phyloP scores from a whole-genome alignment of 2,113 vertebrate species.

The Monopterus albus region DNA sequence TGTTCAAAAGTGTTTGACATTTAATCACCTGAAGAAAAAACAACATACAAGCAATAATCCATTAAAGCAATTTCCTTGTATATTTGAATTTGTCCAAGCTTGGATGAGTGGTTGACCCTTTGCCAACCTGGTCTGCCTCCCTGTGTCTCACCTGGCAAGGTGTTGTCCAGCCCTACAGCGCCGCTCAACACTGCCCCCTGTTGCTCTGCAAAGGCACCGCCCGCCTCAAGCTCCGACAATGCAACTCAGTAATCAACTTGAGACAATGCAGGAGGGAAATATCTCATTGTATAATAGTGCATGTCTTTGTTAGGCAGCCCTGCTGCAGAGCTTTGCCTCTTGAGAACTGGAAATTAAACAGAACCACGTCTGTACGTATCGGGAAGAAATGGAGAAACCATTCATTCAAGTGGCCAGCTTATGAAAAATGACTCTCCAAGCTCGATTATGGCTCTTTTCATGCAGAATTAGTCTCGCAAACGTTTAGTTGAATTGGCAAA shows the following conservation, averaged over 20 bases:
- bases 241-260: slow-evolving; percentile 18
- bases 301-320: background rate
- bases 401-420: slow-evolving; percentile 38
- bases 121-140: background rate
- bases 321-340: background rate
- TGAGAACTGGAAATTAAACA: slow-evolving; percentile 8
- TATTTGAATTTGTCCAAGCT: background rate
- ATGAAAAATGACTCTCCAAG: slow-evolving; percentile 39
- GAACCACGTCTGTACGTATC: slow-evolving; percentile 2
- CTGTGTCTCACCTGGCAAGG: slow-evolving; percentile 59
- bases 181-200: slow-evolving; percentile 83
- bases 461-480: slow-evolving; percentile 1
- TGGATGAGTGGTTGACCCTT: slow-evolving; percentile 6
- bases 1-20: slow-evolving; percentile 33
- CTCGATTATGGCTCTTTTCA: too few species aligned
- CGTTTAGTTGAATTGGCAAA: background rate
- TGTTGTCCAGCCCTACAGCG: slow-evolving; percentile 33
- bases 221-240: slow-evolving; percentile 23
- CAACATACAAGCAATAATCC: background rate
- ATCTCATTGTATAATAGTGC: rapidly evolving
- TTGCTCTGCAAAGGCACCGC: slow-evolving; percentile 29
- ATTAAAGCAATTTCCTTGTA: background rate
- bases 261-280: background rate
- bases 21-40: slow-evolving; percentile 7
- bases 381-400: slow-evolving; percentile 18